These are phyloP conservation scores for Conops quadrifasciatus DNA, from an alignment of 2,888 invertebrate species.

Conservation along the genomic window DNA sequence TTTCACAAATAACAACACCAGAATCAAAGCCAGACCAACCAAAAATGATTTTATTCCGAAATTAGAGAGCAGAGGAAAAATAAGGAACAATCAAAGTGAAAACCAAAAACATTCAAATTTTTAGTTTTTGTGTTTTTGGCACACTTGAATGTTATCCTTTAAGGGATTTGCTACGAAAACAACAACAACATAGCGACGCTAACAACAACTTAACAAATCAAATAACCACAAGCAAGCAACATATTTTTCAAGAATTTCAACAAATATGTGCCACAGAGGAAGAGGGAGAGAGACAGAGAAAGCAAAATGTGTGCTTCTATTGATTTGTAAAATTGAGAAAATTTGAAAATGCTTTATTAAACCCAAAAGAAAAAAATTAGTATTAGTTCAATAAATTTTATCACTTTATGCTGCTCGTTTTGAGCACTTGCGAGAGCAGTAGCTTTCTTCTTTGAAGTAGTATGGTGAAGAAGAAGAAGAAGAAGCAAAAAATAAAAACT, in stretches of 20 bases:
- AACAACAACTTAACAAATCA: constrained; percentile 21
- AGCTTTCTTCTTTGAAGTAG: too few species aligned
- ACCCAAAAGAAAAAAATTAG: neutral
- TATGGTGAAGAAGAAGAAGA: too few species aligned
- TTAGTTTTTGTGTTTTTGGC: constrained; percentile 26
- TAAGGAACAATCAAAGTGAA: too few species aligned
- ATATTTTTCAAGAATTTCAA: constrained; percentile 34
- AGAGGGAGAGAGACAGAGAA: too few species aligned
- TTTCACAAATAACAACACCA: too few species aligned
- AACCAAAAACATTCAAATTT: too few species aligned
- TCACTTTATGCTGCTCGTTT: too few species aligned
- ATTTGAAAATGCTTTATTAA: constrained; percentile 20
- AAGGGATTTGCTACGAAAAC: constrained; percentile 19
- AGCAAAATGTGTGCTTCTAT: neutral
- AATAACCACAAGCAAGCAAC: constrained; percentile 23
- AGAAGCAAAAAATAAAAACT: neutral
- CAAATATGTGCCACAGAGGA: constrained; percentile 28
- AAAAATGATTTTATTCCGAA: too few species aligned
- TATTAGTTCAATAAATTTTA: too few species aligned
- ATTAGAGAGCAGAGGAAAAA: constrained; percentile 1
- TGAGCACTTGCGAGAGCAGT: too few species aligned
- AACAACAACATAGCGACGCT: constrained; percentile 14
- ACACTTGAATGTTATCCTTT: constrained; percentile 20
- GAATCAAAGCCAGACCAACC: too few species aligned
- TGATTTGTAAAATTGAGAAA: constrained; percentile 2